phyloP scores from a whole-genome alignment of 2,797 vertebrate species.

The Nasua narica region DNA sequence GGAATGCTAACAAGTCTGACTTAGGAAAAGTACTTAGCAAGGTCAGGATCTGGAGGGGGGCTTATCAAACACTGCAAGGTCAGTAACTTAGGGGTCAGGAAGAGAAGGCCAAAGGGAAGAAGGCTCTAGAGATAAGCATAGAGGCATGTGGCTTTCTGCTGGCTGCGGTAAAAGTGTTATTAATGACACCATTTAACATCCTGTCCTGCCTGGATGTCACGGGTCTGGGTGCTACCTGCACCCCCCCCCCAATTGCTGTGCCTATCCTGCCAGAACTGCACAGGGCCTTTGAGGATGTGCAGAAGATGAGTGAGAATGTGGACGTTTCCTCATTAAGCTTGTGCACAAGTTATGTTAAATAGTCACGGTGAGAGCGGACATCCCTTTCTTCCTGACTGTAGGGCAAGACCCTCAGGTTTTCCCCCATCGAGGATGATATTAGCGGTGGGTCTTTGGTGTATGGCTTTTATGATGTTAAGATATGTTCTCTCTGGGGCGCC shows the following conservation, averaged over 20 bases:
- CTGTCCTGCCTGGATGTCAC: rapidly evolving
- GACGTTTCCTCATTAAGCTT: background rate
- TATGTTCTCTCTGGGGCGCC: too few relatives aligned
- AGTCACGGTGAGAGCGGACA: background rate
- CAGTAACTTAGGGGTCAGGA: background rate
- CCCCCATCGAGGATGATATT: background rate
- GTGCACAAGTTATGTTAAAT: background rate
- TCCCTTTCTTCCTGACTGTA: background rate
- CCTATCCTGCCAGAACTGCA: background rate
- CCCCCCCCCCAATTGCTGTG: background rate
- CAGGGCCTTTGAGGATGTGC: background rate
- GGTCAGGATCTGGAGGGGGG: background rate
- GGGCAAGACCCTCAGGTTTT: background rate
- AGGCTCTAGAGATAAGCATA: background rate
- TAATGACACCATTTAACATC: too few relatives aligned
- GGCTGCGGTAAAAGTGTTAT: too few relatives aligned
- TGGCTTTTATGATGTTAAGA: background rate
- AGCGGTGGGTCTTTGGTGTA: background rate
- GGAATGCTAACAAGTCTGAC: background rate
- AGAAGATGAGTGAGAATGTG: background rate
- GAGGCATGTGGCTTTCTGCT: background rate
- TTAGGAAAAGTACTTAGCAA: background rate
- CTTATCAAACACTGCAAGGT: background rate
- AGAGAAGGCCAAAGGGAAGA: background rate
- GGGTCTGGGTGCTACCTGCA: background rate